These are phyloP conservation scores for Sphaerodactylus townsendi DNA, from an alignment of 2,113 vertebrate genomes.

Conservation along the genomic window DNA sequence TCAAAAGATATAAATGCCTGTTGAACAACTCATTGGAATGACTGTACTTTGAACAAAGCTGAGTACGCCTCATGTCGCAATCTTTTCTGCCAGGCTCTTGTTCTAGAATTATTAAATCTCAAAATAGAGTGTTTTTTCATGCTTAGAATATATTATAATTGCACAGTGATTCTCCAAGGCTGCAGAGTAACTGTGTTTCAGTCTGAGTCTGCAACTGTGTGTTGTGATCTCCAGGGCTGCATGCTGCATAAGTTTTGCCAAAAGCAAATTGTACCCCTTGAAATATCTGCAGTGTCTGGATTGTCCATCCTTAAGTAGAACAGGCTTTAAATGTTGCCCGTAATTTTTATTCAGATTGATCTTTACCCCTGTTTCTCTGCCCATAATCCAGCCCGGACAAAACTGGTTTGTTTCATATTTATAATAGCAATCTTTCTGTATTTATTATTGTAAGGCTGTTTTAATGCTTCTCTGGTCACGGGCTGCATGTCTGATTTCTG, in stretches of 20 bases:
- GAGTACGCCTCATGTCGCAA: neutral
- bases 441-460: neutral
- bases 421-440: neutral
- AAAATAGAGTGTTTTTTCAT: neutral
- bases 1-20: neutral
- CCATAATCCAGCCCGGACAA: neutral
- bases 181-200: neutral
- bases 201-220: neutral
- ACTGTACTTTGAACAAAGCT: neutral
- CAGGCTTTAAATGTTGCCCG: neutral
- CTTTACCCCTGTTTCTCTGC: neutral
- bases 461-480: neutral
- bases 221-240: neutral
- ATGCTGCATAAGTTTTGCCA: neutral
- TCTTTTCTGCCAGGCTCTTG: neutral
- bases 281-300: neutral
- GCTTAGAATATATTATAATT: neutral
- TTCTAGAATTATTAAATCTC: neutral
- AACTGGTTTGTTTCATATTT: neutral
- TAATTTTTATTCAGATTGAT: neutral
- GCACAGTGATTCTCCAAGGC: neutral
- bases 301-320: neutral
- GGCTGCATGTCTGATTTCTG: neutral
- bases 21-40: neutral
- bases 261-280: neutral